Percentiles rank a stretch among this genome's conserved stretches.
Conservation (phyloP, 2,888 invertebrate genomes). For the Chymomyza procnemis region DNA sequence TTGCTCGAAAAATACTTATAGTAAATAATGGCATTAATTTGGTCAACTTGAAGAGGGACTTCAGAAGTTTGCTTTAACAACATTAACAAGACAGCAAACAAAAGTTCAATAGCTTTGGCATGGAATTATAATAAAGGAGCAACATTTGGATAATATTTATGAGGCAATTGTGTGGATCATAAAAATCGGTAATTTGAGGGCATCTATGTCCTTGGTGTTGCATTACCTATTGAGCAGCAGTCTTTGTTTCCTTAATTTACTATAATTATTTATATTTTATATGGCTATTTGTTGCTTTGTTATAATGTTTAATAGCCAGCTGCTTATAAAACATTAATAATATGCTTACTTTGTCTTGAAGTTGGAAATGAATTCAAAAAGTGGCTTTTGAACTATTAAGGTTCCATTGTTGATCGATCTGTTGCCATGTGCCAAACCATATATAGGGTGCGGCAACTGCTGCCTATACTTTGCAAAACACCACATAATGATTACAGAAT, state of each 20-base stretch:
- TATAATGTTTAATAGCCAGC: too few relatives aligned
- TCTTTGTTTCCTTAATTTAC: not conserved
- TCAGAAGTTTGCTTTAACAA: not conserved
- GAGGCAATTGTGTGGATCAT: not conserved
- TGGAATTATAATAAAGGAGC: not conserved
- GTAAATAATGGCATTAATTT: not conserved
- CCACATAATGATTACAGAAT: too few relatives aligned
- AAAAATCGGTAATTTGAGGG: not conserved
- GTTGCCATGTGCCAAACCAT: too few relatives aligned
- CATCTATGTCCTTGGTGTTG: not conserved
- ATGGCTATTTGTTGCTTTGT: not conserved
- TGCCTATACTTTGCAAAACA: too few relatives aligned
- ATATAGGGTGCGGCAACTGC: too few relatives aligned
- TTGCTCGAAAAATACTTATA: not conserved
- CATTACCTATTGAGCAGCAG: not conserved
- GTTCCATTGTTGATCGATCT: too few relatives aligned
- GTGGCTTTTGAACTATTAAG: too few relatives aligned
- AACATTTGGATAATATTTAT: not conserved
- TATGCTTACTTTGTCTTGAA: too few relatives aligned
- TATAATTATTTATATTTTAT: not conserved
- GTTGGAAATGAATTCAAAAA: too few relatives aligned
- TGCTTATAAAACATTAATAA: not conserved
- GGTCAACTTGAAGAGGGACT: not conserved
- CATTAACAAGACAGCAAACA: not conserved
- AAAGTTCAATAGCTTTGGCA: not conserved